A percentile compares a stretch with the other conserved stretches of the same genome.
These are phyloP conservation scores for Octopus sinensis DNA, from an alignment of 1,140 invertebrate genomes.

Conservation along the genomic window DNA sequence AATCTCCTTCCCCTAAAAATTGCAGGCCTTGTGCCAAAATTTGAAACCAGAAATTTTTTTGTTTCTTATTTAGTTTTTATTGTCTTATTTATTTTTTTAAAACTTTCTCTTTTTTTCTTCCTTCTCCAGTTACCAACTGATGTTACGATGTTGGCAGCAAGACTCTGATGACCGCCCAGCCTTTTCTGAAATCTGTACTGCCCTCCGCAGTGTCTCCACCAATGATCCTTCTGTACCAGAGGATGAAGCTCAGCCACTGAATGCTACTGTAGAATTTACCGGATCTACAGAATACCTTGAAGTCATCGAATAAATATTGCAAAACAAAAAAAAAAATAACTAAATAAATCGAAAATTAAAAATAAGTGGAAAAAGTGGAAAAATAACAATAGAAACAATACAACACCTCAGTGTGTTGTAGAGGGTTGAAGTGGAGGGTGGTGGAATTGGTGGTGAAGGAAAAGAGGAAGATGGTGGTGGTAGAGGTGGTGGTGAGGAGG, in stretches of 20 bases:
- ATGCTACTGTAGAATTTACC: conserved; percentile 27
- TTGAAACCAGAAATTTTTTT: background rate
- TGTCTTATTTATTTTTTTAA: background rate
- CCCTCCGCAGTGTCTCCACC: conserved; percentile 23
- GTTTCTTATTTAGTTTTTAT: background rate
- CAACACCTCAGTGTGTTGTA: background rate
- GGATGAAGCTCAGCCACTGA: conserved; percentile 31
- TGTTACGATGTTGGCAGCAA: conserved; percentile 84
- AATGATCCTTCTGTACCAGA: background rate
- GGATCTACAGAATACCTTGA: conserved; percentile 42
- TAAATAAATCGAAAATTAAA: background rate
- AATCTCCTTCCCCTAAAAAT: too few species aligned
- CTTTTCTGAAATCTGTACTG: conserved; percentile 64
- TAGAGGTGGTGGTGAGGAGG: too few species aligned
- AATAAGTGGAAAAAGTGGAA: background rate
- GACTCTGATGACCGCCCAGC: conserved; percentile 72
- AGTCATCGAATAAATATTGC: conserved; percentile 30
- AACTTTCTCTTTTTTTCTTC: background rate
- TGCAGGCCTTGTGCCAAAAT: too few species aligned
- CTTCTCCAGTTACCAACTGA: conserved; percentile 68
- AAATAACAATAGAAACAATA: background rate
- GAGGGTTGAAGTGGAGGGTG: background rate
- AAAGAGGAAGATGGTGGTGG: too few species aligned
- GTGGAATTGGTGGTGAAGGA: too few species aligned
- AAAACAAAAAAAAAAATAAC: background rate